Evolutionary conservation across 2,888 invertebrate genomes (phyloP), one percentile per base, ranked within the genome.

Genomic region (Apodemia mormo): DNA sequence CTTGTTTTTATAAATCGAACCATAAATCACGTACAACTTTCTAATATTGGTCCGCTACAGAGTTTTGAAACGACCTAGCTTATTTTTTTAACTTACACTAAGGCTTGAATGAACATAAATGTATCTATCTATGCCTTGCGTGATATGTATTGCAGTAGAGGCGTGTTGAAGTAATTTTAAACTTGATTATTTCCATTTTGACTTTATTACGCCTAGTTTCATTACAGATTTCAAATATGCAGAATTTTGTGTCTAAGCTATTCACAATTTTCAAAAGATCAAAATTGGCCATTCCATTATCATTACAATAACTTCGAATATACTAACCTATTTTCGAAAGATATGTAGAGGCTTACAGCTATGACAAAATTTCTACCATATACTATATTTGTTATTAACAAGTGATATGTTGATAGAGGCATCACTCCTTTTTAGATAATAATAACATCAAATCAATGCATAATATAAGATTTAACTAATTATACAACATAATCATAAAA

Each of bases 1-100:
- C 67, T 75, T 70, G 68, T 71, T 69, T 78, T 76, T 77, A 80
- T 74, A 79, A 64, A 64, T 77, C 80, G 82, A 88, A 86, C 87
- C 88, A 80, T 84, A 82, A 82, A 84, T 89, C 88, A 89, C 83
- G 92, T 88, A 91, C 92, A 92, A 92, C 92, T 93, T 93, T 93
- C 92, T 93, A 92, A 93, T 92, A 92, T 93, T 93, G 93, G 93
- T 93, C 93, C 93, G 85, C 93, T 92, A 92, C 91, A 85, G 85
- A 90, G 88, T 92, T 89, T 88, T 89, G 91, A 91, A 90, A 86
- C 89, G 89, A 87, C 81, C 91, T 92, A 92, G 84, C 90, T 90
- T 90, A 90, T 78, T 76, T 14, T 22, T 71, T 85, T 85, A 83
- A 81, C 83, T 85, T 85, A 86, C 74, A 72, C 86, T 92, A 90